Evolutionary conservation across 2,113 vertebrate species (phyloP).

Genomic region (Stegastes partitus): DNA sequence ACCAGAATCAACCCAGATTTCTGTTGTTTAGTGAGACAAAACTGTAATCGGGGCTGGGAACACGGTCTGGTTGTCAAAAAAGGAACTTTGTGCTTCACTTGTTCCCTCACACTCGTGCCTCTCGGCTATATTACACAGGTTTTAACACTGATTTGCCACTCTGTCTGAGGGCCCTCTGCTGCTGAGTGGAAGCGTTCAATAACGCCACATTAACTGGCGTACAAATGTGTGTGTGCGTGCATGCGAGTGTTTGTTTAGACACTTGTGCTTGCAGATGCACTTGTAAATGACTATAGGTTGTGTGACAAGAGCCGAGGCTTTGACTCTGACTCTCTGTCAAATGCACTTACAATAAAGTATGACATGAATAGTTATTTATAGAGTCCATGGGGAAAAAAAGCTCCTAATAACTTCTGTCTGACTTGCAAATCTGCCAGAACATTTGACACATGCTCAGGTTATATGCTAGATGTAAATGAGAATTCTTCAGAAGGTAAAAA

Average conservation of each 20-base stretch:
- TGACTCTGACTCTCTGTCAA: slow-evolving; percentile 6
- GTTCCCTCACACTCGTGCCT: slow-evolving; percentile 31
- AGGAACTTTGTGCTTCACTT: slow-evolving; percentile 55
- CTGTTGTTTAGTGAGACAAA: slow-evolving; percentile 10
- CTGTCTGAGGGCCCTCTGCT: slow-evolving; percentile 47
- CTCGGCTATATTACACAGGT: slow-evolving; percentile 36
- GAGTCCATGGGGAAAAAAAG: neutral
- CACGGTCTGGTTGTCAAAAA: slow-evolving; percentile 19
- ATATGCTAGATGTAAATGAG: neutral
- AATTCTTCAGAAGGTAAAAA: neutral
- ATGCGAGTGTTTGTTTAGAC: slow-evolving; percentile 18
- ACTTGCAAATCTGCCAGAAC: neutral
- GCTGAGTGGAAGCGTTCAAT: slow-evolving; percentile 56
- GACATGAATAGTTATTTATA: neutral
- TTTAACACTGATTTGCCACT: slow-evolving; percentile 53
- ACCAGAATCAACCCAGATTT: neutral
- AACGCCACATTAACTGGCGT: slow-evolving; percentile 7
- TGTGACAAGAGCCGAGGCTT: slow-evolving; percentile 22
- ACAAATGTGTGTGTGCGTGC: slow-evolving; percentile 13
- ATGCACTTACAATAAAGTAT: slow-evolving; percentile 18
- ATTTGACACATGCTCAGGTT: neutral
- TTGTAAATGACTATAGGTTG: slow-evolving; percentile 20
- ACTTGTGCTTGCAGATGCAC: neutral
- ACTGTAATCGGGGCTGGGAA: neutral
- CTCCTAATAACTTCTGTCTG: neutral